These are phyloP conservation scores for Panonychus citri DNA, from an alignment of 1,140 invertebrate genomes.

Conservation along the genomic window DNA sequence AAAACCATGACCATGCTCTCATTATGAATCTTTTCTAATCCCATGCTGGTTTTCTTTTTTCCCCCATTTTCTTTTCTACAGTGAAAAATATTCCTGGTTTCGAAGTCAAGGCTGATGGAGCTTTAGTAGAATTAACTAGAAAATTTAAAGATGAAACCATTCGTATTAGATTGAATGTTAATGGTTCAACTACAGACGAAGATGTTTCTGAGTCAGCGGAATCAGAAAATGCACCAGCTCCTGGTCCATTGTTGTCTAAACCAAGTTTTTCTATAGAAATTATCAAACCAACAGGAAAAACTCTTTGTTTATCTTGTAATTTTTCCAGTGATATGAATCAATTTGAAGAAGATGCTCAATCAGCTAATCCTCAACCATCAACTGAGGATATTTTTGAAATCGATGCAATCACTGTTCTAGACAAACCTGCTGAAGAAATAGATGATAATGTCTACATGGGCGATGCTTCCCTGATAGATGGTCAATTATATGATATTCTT, in stretches of 20 bases:
- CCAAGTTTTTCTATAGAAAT: constrained; percentile 66
- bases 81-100: constrained; percentile 41
- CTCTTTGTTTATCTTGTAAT: constrained; percentile 53
- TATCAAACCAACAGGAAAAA: constrained; percentile 22
- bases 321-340: constrained; percentile 32
- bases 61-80: neutral
- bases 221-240: neutral
- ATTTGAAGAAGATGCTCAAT: constrained; percentile 30
- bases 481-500: constrained; percentile 69
- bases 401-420: constrained; percentile 48
- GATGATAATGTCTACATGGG: constrained; percentile 59
- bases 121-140: constrained; percentile 51
- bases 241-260: constrained; percentile 24
- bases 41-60: neutral
- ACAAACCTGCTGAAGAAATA: constrained; percentile 40
- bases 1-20: neutral
- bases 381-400: constrained; percentile 40
- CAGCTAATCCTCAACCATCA: constrained; percentile 29
- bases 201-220: constrained; percentile 32
- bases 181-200: constrained; percentile 66
- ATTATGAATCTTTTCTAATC: neutral
- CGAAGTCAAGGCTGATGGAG: constrained; percentile 41
- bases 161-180: constrained; percentile 55
- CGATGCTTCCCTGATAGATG: constrained; percentile 66
- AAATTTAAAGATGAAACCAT: constrained; percentile 52